phyloP scores from a whole-genome alignment of 2,113 vertebrate species.

The Pheucticus melanocephalus region DNA sequence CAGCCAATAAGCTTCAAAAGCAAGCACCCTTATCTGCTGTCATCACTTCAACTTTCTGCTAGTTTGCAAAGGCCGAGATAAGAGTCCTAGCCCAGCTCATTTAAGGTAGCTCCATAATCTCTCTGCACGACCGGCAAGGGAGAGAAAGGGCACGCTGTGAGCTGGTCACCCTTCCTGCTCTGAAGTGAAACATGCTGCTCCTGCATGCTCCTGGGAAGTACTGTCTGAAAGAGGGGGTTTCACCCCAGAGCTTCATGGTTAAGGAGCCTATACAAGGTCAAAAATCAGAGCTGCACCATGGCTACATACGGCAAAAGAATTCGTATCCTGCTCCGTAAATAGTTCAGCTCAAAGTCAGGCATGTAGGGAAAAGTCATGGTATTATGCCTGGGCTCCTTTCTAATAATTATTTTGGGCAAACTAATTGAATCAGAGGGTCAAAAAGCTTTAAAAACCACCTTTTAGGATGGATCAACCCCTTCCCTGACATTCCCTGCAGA shows the following conservation, averaged over 20 bases:
- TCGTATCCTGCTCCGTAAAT: not conserved
- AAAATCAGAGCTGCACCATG: not conserved
- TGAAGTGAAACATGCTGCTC: not conserved
- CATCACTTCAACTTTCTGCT: constrained; percentile 71
- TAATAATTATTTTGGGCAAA: not conserved
- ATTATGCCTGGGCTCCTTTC: not conserved
- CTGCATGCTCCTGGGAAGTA: not conserved
- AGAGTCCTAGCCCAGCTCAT: constrained; percentile 52
- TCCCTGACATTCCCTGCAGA: not conserved
- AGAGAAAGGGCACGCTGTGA: not conserved
- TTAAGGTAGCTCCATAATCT: constrained; percentile 63
- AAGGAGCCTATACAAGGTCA: not conserved
- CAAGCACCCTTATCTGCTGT: constrained; percentile 68
- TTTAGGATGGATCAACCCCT: not conserved
- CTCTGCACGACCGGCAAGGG: not conserved
- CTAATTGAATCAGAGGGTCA: not conserved
- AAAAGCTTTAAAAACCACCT: not conserved
- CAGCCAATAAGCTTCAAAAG: constrained; percentile 65
- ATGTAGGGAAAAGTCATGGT: not conserved
- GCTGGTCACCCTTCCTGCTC: not conserved
- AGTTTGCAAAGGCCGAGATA: constrained; percentile 68
- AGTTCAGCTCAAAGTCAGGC: not conserved
- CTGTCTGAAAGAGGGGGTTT: not conserved
- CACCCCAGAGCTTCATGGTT: not conserved
- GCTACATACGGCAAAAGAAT: not conserved